A percentile compares a stretch with the other conserved stretches of the same genome.
These are phyloP conservation scores for Sipha maydis DNA, from an alignment of 2,888 invertebrate species.

Conservation along the genomic window DNA sequence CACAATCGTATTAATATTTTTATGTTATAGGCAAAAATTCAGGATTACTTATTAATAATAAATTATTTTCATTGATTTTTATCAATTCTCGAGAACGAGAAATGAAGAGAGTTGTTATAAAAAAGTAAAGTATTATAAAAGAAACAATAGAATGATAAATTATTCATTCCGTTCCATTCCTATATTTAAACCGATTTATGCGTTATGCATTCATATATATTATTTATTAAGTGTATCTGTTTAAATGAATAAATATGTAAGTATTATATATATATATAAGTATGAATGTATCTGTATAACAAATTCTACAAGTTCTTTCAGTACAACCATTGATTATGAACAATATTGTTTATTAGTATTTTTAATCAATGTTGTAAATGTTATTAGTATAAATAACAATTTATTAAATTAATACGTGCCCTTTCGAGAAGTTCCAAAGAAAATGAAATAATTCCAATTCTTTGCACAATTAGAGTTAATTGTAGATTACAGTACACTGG, in stretches of 20 bases:
- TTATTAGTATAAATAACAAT: neutral
- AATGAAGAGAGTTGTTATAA: neutral
- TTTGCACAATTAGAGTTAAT: conserved; percentile 9
- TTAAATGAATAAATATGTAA: neutral
- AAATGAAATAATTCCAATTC: neutral
- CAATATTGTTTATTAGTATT: neutral
- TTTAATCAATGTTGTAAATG: neutral
- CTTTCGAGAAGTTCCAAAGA: neutral
- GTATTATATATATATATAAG: neutral
- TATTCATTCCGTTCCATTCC: neutral
- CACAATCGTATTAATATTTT: too few relatives aligned
- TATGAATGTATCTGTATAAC: neutral
- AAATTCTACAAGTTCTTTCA: neutral
- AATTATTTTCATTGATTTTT: neutral
- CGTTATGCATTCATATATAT: neutral
- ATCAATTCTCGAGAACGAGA: neutral
- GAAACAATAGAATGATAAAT: neutral
- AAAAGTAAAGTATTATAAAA: neutral
- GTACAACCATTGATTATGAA: neutral
- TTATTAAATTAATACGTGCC: neutral
- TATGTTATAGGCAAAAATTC: neutral
- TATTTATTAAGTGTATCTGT: neutral
- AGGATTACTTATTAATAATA: neutral
- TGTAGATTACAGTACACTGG: neutral
- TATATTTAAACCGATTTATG: neutral